These are phyloP conservation scores for Lamellibrachia columna DNA, from an alignment of 2,888 invertebrate species.

Conservation along the genomic window DNA sequence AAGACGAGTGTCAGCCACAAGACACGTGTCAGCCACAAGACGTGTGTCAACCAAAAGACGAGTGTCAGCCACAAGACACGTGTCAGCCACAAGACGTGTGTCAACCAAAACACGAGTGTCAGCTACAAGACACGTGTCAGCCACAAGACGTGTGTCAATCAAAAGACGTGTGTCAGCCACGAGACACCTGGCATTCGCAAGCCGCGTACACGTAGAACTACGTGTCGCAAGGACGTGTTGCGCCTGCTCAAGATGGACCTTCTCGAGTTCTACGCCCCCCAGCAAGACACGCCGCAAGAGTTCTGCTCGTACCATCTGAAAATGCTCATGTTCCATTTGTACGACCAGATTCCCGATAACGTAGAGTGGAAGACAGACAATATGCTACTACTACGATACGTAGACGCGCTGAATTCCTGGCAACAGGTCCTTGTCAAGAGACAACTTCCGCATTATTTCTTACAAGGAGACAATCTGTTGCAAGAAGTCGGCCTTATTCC, in stretches of 20 bases:
- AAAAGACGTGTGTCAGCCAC: too few species aligned
- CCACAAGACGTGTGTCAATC: too few species aligned
- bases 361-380: not conserved
- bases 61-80: too few species aligned
- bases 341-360: not conserved
- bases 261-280: not conserved
- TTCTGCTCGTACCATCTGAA: not conserved
- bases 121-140: too few species aligned
- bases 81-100: too few species aligned
- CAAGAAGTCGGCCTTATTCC: not conserved
- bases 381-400: not conserved
- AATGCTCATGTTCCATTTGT: not conserved
- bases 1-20: too few species aligned
- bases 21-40: too few species aligned
- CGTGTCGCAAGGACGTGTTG: not conserved
- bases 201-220: too few species aligned
- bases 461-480: not conserved
- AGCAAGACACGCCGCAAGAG: not conserved
- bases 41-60: too few species aligned
- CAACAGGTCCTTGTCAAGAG: not conserved
- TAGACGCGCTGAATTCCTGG: not conserved
- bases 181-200: too few species aligned
- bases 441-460: not conserved
- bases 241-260: not conserved
- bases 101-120: too few species aligned